Base-by-base conservation (phyloP, 1,140 invertebrate genomes). In the Listronotus oregonensis region DNA sequence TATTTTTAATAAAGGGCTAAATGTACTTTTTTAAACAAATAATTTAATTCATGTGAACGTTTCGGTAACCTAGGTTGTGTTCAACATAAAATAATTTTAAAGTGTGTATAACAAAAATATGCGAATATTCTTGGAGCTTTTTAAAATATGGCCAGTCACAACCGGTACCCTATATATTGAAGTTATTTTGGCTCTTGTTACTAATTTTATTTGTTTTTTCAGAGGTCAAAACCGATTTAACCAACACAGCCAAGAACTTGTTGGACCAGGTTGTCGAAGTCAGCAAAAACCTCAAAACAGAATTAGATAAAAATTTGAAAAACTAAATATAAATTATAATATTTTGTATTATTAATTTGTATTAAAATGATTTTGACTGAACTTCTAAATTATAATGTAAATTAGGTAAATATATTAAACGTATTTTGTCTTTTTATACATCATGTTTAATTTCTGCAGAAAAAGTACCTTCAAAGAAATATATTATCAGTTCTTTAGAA, bases 171-270 rank as follows among this genome's bases (percentile, higher is more conserved):
- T n/a, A n/a, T n/a, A n/a, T n/a, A n/a, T n/a, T n/a, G n/a, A n/a
- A n/a, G n/a, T n/a, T n/a, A n/a, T n/a, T n/a, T n/a, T n/a, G n/a
- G n/a, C n/a, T 7, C 10, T 31, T 18, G 39, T 54, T n/a, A 31
- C 55, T 46, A 7, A 32, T 43, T 56, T 43, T 46, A 39, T 42
- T 60, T 66, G 15, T 50, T 49, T 44, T 66, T 70, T 5, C 66
- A 74, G 74, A 75, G 64, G 60, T 71, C 8, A 70, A 70, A 63
- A 52, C 39, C n/a, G 70, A 73, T 60, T 37, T 75, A 14, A 55
- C 56, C 37, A 64, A 68, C n/a, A 52, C 66, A 1, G 65, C 66
- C 46, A 70, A 73, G 51, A 61, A 40, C 14, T 54, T 70, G 12
- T 47, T 73, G 50, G 67, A 73, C 47, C 64, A 72, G 39, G 56